A percentile compares a stretch with the other conserved stretches of the same genome.
Conservation (phyloP, 2,113 vertebrate genomes). For the Microtus pennsylvanicus region DNA sequence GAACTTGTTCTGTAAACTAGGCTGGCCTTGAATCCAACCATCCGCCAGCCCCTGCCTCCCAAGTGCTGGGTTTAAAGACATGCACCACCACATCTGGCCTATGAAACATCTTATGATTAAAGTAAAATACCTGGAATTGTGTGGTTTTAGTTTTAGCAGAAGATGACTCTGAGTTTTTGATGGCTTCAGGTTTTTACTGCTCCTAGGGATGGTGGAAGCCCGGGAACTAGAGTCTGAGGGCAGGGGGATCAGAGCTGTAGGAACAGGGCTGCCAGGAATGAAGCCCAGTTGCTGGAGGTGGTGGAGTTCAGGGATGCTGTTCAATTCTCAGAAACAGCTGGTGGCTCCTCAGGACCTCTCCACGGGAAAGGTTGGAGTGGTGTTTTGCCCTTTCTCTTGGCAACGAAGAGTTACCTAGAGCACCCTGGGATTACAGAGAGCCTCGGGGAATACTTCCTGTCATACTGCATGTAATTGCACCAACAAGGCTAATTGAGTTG, state of each 20-base stretch:
- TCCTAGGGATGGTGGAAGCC: background rate
- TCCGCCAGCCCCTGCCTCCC: background rate
- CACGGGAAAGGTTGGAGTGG: background rate
- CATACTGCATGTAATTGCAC: conserved; percentile 57
- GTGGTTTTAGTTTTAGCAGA: background rate
- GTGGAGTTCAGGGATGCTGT: background rate
- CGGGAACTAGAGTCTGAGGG: background rate
- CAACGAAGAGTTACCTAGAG: conserved; percentile 65
- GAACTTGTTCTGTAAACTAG: too few relatives aligned
- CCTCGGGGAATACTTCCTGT: conserved; percentile 71
- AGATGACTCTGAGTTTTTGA: background rate
- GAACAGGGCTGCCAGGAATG: background rate
- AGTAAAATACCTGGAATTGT: conserved; percentile 17
- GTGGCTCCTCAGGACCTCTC: background rate
- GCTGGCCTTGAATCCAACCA: background rate
- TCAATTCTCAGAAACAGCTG: background rate
- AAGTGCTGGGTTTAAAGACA: background rate
- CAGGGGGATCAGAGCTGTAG: background rate
- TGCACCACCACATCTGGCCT: background rate
- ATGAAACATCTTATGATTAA: background rate
- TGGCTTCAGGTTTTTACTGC: background rate
- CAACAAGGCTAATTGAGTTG: background rate
- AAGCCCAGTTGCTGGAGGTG: background rate
- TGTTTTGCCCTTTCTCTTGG: conserved; percentile 62
- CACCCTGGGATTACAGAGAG: background rate